These are phyloP conservation scores for Chroicocephalus ridibundus DNA, from an alignment of 2,113 vertebrate genomes.

Conservation along the genomic window DNA sequence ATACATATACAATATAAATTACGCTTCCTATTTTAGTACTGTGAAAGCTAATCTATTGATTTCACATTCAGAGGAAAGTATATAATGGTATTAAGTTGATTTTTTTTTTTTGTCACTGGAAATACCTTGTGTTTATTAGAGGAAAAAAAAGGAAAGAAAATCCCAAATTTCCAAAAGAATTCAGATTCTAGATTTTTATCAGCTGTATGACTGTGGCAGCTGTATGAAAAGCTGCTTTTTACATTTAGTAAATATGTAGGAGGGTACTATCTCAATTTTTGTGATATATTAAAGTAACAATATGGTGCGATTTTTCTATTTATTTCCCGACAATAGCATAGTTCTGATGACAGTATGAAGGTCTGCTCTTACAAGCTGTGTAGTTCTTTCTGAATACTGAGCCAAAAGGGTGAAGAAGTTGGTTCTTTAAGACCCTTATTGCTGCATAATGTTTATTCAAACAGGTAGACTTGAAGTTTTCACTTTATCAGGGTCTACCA, in stretches of 20 bases:
- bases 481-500: accelerated
- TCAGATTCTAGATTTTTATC: background rate
- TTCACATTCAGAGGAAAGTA: background rate
- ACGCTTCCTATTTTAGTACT: background rate
- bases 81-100: background rate
- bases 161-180: background rate
- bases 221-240: background rate
- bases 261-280: background rate
- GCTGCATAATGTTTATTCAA: background rate
- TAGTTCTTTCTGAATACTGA: background rate
- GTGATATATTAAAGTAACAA: background rate
- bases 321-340: background rate
- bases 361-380: background rate
- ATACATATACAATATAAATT: background rate
- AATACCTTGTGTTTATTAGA: background rate
- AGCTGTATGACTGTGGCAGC: background rate
- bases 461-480: background rate
- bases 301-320: background rate
- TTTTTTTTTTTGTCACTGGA: background rate
- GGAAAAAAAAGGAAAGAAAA: background rate
- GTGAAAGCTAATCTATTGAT: background rate
- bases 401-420: background rate
- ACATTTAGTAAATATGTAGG: background rate
- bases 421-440: background rate
- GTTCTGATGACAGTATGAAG: background rate